Evolutionary conservation across 2,888 invertebrate genomes (phyloP).

Genomic region (Yponomeuta sedellus): DNA sequence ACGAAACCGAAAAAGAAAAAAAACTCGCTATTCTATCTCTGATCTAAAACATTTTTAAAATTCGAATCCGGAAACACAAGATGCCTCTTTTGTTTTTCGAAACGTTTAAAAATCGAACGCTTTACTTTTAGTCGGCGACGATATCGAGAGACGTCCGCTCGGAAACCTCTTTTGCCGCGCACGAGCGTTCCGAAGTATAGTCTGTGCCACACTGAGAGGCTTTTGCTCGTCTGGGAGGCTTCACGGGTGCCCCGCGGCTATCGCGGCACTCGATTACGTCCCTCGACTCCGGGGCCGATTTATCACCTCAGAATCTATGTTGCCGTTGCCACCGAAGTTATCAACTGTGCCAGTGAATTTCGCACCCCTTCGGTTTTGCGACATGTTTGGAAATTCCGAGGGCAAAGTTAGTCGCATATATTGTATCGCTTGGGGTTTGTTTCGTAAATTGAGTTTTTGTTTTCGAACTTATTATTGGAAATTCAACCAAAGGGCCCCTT

Average conservation of each 20-base stretch:
- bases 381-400: background rate
- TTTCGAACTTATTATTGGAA: too few species aligned
- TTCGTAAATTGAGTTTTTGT: background rate
- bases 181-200: constrained; percentile 54
- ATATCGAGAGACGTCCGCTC: constrained; percentile 30
- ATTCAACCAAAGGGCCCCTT: too few species aligned
- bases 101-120: constrained; percentile 25
- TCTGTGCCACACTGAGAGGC: constrained; percentile 58
- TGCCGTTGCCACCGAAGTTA: constrained; percentile 2
- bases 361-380: background rate
- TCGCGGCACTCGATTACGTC: constrained; percentile 67
- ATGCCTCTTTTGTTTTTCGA: constrained; percentile 22
- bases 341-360: constrained; percentile 4
- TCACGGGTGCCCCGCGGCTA: constrained; percentile 57
- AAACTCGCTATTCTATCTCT: constrained; percentile 31
- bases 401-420: background rate
- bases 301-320: constrained; percentile 16
- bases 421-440: background rate
- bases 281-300: constrained; percentile 37
- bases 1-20: constrained; percentile 19
- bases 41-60: constrained; percentile 31
- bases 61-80: constrained; percentile 29
- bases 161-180: constrained; percentile 29
- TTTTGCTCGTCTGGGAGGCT: constrained; percentile 22
- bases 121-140: constrained; percentile 29